phyloP scores from a whole-genome alignment of 1,140 invertebrate genomes.

The Drosophila kanapiae region DNA sequence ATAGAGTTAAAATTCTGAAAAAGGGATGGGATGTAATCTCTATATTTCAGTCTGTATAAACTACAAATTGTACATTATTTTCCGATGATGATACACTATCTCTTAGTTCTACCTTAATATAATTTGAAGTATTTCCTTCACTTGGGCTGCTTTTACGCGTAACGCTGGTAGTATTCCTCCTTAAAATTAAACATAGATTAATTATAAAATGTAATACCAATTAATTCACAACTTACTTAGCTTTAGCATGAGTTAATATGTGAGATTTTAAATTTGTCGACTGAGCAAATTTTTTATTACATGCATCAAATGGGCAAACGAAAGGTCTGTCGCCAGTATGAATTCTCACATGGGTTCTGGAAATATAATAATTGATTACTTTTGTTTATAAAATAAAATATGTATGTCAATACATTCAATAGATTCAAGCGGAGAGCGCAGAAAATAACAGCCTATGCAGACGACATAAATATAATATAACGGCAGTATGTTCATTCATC shows the following conservation, averaged over 20 bases:
- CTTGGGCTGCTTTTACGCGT: conserved; percentile 60
- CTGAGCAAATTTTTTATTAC: conserved; percentile 99
- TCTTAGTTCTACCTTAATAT: conserved; percentile 81
- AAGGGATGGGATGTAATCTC: neutral
- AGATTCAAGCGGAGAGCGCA: no score
- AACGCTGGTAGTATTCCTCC: conserved; percentile 48
- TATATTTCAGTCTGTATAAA: conserved; percentile 70
- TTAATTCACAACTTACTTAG: conserved; percentile 89
- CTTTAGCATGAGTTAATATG: conserved; percentile 98
- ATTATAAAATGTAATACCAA: neutral
- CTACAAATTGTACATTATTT: conserved; percentile 58
- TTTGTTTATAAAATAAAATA: neutral
- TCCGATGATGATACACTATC: conserved; percentile 55
- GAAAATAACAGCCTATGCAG: no score
- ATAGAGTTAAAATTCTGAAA: neutral
- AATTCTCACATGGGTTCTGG: conserved; percentile 98
- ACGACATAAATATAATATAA: no score
- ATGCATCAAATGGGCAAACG: conserved; percentile 99
- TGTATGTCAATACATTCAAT: no score
- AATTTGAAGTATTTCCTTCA: conserved; percentile 61
- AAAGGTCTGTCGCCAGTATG: conserved; percentile 99
- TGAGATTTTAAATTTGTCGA: conserved; percentile 99
- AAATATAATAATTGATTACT: neutral
- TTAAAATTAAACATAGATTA: conserved; percentile 37
- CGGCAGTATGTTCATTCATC: no score